These are phyloP conservation scores for Delichon dasypus DNA, from an alignment of 2,797 vertebrate species.

Conservation along the genomic window DNA sequence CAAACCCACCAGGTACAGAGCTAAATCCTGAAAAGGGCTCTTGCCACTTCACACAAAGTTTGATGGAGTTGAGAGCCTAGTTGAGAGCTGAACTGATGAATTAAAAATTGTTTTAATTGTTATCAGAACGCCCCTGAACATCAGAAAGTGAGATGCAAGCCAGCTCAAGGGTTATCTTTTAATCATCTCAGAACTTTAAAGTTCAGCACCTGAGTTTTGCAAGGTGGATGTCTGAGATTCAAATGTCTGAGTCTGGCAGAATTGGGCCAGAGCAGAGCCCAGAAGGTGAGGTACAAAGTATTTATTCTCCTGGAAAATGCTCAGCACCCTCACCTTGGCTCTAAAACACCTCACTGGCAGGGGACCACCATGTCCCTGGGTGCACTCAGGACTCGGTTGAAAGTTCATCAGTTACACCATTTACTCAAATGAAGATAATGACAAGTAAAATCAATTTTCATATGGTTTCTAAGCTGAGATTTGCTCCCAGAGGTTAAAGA, in stretches of 20 bases:
- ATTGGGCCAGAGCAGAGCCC: not conserved
- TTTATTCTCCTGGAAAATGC: not conserved
- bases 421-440: slow-evolving; percentile 46
- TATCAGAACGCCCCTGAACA: too few relatives aligned
- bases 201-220: not conserved
- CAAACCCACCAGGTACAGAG: not conserved
- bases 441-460: slow-evolving; percentile 63
- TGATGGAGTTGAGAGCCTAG: not conserved
- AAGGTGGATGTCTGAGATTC: not conserved
- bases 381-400: not conserved
- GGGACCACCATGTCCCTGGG: not conserved
- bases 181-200: not conserved
- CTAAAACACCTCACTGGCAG: not conserved
- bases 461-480: slow-evolving; percentile 40
- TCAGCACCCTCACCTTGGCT: not conserved
- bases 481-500: slow-evolving; percentile 59
- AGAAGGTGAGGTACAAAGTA: not conserved
- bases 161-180: not conserved
- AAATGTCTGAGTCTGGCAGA: not conserved
- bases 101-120: not conserved
- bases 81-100: not conserved
- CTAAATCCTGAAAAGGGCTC: not conserved
- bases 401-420: not conserved
- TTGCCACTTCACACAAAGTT: not conserved
- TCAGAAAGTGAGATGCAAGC: not conserved